Conservation (phyloP, 2,113 vertebrate genomes). For the Proterorhinus semilunaris region DNA sequence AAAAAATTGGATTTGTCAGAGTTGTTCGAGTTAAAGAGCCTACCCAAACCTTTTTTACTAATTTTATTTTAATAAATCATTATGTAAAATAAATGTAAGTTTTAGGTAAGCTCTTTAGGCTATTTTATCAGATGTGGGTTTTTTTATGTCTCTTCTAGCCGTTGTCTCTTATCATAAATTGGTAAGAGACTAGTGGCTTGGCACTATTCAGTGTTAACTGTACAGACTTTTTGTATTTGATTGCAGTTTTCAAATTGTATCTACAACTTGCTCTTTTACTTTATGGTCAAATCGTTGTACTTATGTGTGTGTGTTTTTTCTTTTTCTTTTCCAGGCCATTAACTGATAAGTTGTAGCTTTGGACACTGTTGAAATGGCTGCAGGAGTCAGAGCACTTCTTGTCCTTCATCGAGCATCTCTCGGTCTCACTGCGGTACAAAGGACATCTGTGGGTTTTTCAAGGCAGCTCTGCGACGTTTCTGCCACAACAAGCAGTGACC, state of each 20-base stretch:
- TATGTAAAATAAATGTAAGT: no score
- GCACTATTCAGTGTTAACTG: not conserved
- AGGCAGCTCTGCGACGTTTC: conserved; percentile 22
- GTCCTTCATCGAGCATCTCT: conserved; percentile 10
- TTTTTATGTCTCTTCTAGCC: no score
- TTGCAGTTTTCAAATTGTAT: not conserved
- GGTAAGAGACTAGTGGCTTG: not conserved
- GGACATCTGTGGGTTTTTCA: not conserved
- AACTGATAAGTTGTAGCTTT: not conserved
- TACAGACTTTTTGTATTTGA: not conserved
- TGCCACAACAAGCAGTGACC: not conserved
- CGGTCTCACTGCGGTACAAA: conserved; percentile 2
- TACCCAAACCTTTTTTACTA: no score
- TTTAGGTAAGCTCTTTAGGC: no score
- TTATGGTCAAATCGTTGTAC: not conserved
- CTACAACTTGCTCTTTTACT: not conserved
- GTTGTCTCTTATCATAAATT: no score
- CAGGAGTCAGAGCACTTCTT: conserved; percentile 22
- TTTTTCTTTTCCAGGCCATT: conserved; percentile 2
- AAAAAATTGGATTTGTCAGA: no score
- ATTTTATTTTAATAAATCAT: no score
- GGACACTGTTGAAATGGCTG: conserved; percentile 42
- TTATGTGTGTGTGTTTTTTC: not conserved
- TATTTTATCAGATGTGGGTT: no score
- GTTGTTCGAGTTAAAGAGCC: no score